phyloP scores from a whole-genome alignment of 1,140 invertebrate genomes.

The Heliconius hermathena region DNA sequence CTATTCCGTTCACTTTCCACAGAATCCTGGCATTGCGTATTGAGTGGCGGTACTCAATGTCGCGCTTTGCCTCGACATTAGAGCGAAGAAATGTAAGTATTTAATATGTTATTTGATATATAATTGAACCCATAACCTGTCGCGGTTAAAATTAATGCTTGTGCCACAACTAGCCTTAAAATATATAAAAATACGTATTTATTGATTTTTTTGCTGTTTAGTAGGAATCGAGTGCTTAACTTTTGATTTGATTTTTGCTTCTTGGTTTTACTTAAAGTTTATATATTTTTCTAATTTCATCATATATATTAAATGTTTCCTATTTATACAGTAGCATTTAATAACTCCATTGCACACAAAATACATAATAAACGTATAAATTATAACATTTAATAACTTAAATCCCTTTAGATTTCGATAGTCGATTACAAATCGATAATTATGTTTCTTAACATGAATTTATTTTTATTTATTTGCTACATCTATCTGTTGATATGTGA shows the following conservation, averaged over 20 bases:
- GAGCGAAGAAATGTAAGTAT: neutral
- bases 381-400: neutral
- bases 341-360: neutral
- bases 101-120: neutral
- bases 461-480: too few relatives aligned
- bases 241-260: too few relatives aligned
- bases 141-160: neutral
- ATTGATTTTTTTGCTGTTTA: too few relatives aligned
- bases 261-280: too few relatives aligned
- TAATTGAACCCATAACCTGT: neutral
- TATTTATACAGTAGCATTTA: neutral
- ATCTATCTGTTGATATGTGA: too few relatives aligned
- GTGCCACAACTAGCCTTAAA: too few relatives aligned
- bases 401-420: neutral
- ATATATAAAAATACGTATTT: too few relatives aligned
- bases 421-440: constrained; percentile 1
- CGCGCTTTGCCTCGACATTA: neutral
- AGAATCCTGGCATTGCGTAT: too few relatives aligned
- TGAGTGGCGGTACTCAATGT: too few relatives aligned
- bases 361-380: neutral
- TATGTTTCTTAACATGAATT: neutral
- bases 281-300: neutral
- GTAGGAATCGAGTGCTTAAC: too few relatives aligned
- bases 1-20: too few relatives aligned
- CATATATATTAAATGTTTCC: neutral